Evolutionary conservation across 2,888 invertebrate genomes (phyloP), one percentile per base, ranked within the genome.

Genomic region (Panzeria rudis): DNA sequence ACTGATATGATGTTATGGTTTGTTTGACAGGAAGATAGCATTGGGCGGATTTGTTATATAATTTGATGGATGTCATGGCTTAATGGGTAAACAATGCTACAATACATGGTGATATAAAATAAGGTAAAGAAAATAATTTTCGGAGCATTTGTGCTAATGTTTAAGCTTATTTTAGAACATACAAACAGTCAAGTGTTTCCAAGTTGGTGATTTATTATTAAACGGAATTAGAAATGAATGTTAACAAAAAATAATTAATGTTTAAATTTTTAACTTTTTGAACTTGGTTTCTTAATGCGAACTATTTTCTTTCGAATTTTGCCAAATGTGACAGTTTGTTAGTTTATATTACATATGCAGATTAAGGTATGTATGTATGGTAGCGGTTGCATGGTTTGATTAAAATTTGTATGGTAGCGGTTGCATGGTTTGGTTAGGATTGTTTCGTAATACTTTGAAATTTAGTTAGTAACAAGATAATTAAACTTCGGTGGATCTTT

Each of bases 401-500:
- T 61, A 44, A 20, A n/a, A 32, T 17, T 38, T 38, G 38, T 41
- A 41, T 41, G 64, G 29, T 77, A 44, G n/a, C 2, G 38, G 2
- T 44, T 71, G 25, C 23, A 38, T 29, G 23, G 17, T 56, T 61
- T 13, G 32, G 13, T 52, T 52, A 44, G 29, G n/a, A 32, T 17
- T 52, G 11, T 15, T 20, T 23, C 25, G 7, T 0, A n/a, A 20
- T 29, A 4, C 1, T 25, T 41, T 32, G 3, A 56, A 41, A 25
- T 61, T 52, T 13, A 4, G 41, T 41, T 23, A 38, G 47, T 41
- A 17, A 52, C 11, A 56, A 47, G 15, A 25, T 1, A 11, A 15
- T 90, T 91, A 93, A 80, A 93, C 93, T 89, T 93, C 93, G 7
- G 93, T 93, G 75, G 93, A 93, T 87, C 89, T 91, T 86, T 91